Conservation (phyloP, 2,797 vertebrate species). For the Tokudaia tokunoshimensis region DNA sequence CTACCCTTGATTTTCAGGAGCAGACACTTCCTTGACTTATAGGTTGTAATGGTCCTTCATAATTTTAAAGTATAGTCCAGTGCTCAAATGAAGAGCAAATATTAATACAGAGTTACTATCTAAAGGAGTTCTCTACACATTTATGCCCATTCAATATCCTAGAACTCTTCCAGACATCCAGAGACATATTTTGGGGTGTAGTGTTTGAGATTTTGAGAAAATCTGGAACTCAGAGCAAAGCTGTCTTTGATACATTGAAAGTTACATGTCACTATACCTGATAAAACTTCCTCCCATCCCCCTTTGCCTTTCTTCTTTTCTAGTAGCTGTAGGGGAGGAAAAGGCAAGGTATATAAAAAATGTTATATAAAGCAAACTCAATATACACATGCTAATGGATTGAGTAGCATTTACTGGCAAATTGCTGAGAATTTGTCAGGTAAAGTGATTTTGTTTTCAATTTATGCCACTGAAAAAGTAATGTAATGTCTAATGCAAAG, state of each 20-base stretch:
- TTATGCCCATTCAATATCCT: background rate
- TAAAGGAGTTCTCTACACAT: background rate
- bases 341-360: constrained; percentile 38
- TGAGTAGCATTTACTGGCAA: constrained; percentile 78
- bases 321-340: constrained; percentile 8
- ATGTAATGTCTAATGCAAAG: constrained; percentile 79
- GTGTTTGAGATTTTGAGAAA: constrained; percentile 28
- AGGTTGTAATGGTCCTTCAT: background rate
- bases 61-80: background rate
- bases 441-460: constrained; percentile 83
- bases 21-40: background rate
- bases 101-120: background rate
- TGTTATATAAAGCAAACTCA: constrained; percentile 74
- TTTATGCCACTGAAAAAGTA: constrained; percentile 79
- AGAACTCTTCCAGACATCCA: background rate
- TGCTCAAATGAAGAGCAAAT: constrained; percentile 22
- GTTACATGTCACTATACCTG: background rate
- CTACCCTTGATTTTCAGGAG: background rate
- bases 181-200: background rate
- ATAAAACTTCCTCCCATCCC: constrained; percentile 53
- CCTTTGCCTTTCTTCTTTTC: constrained; percentile 60
- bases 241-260: background rate
- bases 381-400: constrained; percentile 76
- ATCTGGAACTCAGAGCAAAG: background rate
- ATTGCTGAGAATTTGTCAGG: constrained; percentile 82